These are phyloP conservation scores for Eupeodes luniger DNA, from an alignment of 2,888 invertebrate species.

Conservation along the genomic window DNA sequence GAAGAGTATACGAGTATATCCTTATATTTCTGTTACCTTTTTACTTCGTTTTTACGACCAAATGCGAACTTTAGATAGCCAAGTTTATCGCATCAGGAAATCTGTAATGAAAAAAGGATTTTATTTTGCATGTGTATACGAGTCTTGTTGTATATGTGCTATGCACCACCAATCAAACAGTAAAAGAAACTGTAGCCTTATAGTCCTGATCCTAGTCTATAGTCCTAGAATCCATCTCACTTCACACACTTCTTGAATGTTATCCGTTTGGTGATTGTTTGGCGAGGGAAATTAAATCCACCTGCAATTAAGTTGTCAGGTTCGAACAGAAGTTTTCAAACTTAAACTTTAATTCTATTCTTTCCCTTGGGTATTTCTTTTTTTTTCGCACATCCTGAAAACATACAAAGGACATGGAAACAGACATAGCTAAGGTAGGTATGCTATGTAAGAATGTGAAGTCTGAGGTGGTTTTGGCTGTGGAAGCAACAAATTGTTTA, in stretches of 20 bases:
- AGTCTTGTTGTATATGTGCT: background rate
- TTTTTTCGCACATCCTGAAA: slow-evolving; percentile 23
- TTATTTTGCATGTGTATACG: slow-evolving; percentile 38
- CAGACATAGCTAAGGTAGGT: background rate
- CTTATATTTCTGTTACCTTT: slow-evolving; percentile 12
- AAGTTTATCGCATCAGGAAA: slow-evolving; percentile 45
- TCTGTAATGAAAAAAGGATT: slow-evolving; percentile 40
- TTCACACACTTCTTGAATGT: slow-evolving; percentile 32
- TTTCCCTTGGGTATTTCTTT: slow-evolving; percentile 46
- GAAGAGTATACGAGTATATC: slow-evolving; percentile 12
- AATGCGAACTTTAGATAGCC: slow-evolving; percentile 12
- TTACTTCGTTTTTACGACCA: slow-evolving; percentile 9
- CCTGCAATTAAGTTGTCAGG: slow-evolving; percentile 73
- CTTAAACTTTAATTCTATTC: slow-evolving; percentile 53
- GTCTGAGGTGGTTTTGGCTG: background rate
- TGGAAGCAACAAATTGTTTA: slow-evolving; percentile 70
- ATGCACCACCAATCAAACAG: slow-evolving; percentile 12
- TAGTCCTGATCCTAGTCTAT: background rate
- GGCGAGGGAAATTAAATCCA: slow-evolving; percentile 64
- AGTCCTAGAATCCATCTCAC: background rate
- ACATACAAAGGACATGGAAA: background rate
- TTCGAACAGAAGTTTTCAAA: slow-evolving; percentile 66
- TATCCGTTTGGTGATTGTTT: slow-evolving; percentile 54
- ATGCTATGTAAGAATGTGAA: slow-evolving; percentile 14
- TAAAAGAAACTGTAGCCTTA: background rate